Conservation (phyloP, 2,113 vertebrate species). For the Cryptoleucopteryx plumbea region DNA sequence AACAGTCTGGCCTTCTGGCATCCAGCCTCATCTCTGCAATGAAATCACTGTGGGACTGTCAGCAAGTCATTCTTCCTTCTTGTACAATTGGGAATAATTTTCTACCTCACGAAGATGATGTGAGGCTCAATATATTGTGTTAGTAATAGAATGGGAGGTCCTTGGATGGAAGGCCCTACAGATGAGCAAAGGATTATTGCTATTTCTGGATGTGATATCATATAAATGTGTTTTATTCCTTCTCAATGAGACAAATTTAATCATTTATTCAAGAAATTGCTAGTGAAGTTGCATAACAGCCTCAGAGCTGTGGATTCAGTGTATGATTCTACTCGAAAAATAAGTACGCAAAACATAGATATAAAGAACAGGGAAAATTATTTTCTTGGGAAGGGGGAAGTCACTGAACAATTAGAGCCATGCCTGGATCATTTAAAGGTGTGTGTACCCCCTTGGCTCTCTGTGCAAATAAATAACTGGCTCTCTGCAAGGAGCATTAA, state of each 20-base stretch:
- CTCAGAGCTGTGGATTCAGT: background rate
- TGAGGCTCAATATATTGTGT: background rate
- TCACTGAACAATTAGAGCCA: background rate
- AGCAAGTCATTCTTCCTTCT: background rate
- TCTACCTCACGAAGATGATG: background rate
- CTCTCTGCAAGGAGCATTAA: conserved; percentile 30
- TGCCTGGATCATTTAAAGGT: background rate
- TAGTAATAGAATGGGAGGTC: background rate
- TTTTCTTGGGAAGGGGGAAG: background rate
- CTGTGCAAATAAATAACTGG: background rate
- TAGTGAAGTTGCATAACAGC: background rate
- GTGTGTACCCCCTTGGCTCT: background rate
- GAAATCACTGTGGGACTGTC: conserved; percentile 6
- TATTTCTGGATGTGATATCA: conserved; percentile 1
- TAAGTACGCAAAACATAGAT: background rate
- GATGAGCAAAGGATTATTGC: conserved; percentile 37
- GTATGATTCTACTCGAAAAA: background rate
- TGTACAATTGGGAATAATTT: background rate
- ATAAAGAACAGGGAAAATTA: background rate
- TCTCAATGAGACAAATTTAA: background rate
- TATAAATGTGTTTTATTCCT: conserved; percentile 1
- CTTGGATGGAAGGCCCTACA: conserved; percentile 6
- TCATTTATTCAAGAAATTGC: background rate
- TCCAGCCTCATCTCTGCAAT: conserved; percentile 7
- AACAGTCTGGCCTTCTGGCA: background rate